A percentile compares a stretch with the other conserved stretches of the same genome.
Conservation (phyloP, 1,140 invertebrate species). For the Leptinotarsa defecta region DNA sequence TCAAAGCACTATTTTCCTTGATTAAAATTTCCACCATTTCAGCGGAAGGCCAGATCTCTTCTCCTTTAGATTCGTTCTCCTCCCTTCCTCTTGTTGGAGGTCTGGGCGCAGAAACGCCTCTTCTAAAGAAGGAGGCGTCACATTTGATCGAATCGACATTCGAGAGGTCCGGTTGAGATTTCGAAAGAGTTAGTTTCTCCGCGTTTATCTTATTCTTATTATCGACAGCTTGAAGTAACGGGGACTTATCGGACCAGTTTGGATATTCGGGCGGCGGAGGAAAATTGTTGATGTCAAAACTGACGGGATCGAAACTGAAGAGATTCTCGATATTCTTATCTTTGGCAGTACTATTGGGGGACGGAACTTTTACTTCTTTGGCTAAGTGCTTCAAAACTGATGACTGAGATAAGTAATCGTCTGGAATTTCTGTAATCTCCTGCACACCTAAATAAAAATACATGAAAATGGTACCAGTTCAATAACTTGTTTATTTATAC, state of each 20-base stretch:
- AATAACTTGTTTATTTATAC: no score
- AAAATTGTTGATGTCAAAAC: conserved; percentile 42
- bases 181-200: conserved; percentile 62
- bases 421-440: conserved; percentile 83
- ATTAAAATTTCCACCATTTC: conserved; percentile 84
- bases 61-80: conserved; percentile 62
- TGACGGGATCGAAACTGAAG: conserved; percentile 40
- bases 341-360: conserved; percentile 38
- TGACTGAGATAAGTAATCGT: conserved; percentile 82
- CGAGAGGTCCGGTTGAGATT: conserved; percentile 77
- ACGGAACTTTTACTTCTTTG: conserved; percentile 74
- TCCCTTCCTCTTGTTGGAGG: conserved; percentile 66
- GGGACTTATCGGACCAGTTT: conserved; percentile 52
- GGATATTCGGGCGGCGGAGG: conserved; percentile 52
- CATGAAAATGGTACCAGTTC: background rate
- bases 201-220: conserved; percentile 41
- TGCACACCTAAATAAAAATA: conserved; percentile 57
- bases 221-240: conserved; percentile 42
- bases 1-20: conserved; percentile 82
- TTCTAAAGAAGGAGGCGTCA: conserved; percentile 38
- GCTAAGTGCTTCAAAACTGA: conserved; percentile 85
- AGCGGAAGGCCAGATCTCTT: conserved; percentile 65
- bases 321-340: conserved; percentile 34
- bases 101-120: conserved; percentile 55
- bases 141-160: conserved; percentile 51